Evolutionary conservation across 2,888 invertebrate genomes (phyloP).

Genomic region (Galerucella nymphaeae): DNA sequence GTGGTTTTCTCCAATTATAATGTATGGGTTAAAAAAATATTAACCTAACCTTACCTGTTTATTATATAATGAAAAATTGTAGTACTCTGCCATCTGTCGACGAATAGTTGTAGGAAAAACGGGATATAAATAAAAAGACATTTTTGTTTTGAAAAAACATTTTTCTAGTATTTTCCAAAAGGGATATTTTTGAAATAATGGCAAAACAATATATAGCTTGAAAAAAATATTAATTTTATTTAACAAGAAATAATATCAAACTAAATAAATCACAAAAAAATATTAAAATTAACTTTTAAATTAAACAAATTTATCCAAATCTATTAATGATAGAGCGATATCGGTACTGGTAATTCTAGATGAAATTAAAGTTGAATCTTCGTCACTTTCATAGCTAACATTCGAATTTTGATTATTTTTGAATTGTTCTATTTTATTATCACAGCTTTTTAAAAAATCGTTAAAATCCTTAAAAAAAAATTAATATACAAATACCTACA

Average conservation of each 20-base stretch:
- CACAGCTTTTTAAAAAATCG: slow-evolving; percentile 53
- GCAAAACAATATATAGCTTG: too few species aligned
- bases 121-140: too few species aligned
- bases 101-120: too few species aligned
- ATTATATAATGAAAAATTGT: too few species aligned
- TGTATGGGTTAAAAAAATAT: too few species aligned
- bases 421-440: slow-evolving; percentile 50
- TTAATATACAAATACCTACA: not conserved
- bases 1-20: too few species aligned
- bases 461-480: slow-evolving; percentile 53
- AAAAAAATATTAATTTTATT: slow-evolving; percentile 4
- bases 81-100: too few species aligned
- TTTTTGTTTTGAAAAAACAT: too few species aligned
- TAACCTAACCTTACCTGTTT: too few species aligned
- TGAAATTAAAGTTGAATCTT: slow-evolving; percentile 49
- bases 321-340: slow-evolving; percentile 58
- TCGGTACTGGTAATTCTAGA: slow-evolving; percentile 56
- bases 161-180: too few species aligned
- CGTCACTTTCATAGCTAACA: slow-evolving; percentile 51
- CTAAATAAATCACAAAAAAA: not conserved
- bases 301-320: slow-evolving; percentile 55
- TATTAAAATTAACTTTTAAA: not conserved
- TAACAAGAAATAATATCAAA: not conserved
- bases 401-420: slow-evolving; percentile 27
- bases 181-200: too few species aligned